Conservation (phyloP, 2,888 invertebrate genomes). For the Lobophora halterata region DNA sequence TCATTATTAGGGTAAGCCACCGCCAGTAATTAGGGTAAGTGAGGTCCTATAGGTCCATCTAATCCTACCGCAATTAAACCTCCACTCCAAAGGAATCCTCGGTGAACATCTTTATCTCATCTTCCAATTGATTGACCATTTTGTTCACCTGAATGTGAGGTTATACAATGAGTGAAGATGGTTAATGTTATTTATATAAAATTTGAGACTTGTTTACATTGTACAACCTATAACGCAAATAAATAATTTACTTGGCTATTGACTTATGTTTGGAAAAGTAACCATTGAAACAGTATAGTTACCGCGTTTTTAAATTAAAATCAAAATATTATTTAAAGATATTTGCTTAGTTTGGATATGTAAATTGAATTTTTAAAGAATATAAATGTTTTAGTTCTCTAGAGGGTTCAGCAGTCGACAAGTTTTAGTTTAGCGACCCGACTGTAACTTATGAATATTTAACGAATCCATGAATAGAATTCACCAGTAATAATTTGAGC, state of each 20-base stretch:
- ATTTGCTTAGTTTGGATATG: conserved; percentile 4
- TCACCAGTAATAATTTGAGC: conserved; percentile 10
- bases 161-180: neutral
- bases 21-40: conserved; percentile 40
- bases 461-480: conserved; percentile 10
- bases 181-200: too few relatives aligned
- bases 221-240: too few relatives aligned
- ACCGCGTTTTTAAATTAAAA: too few relatives aligned
- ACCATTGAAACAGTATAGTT: too few relatives aligned
- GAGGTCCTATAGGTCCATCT: conserved; percentile 37
- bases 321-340: too few relatives aligned
- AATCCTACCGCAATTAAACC: conserved; percentile 37
- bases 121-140: conserved; percentile 26
- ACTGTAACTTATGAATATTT: conserved; percentile 11
- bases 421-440: conserved; percentile 6
- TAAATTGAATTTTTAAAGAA: conserved; percentile 3
- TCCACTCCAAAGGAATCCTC: conserved; percentile 27
- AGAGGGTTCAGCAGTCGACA: conserved; percentile 5
- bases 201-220: too few relatives aligned
- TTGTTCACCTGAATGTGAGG: neutral
- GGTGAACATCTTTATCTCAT: conserved; percentile 25
- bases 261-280: too few relatives aligned
- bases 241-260: too few relatives aligned
- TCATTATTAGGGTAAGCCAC: conserved; percentile 32
- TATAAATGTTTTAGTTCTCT: conserved; percentile 5